Evolutionary conservation across 2,888 invertebrate genomes (phyloP).

Genomic region (Allacma fusca): DNA sequence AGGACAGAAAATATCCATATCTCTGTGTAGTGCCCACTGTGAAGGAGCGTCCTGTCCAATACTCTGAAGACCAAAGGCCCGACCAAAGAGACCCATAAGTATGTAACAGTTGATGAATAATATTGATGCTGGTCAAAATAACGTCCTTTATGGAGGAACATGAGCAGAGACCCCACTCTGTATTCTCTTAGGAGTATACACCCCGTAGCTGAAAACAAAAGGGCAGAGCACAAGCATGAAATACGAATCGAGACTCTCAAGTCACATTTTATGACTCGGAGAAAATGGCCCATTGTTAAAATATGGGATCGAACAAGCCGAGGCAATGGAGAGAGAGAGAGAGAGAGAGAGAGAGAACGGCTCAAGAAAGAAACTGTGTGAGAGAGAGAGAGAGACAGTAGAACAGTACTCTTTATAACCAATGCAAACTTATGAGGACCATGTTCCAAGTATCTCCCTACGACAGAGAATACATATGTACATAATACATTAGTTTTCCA

Average conservation of each 20-base stretch:
- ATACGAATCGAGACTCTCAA: constrained; percentile 51
- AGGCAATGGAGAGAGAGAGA: neutral
- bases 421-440: too few species aligned
- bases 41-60: too few species aligned
- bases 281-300: constrained; percentile 56
- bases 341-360: neutral
- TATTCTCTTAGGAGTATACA: constrained; percentile 28
- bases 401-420: too few species aligned
- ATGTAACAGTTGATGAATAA: neutral
- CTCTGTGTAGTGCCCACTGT: too few species aligned
- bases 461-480: too few species aligned
- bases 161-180: neutral
- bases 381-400: too few species aligned
- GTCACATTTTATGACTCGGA: constrained; percentile 59
- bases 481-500: too few species aligned
- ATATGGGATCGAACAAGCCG: constrained; percentile 17
- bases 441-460: constrained; percentile 5
- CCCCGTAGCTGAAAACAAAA: constrained; percentile 52
- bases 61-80: too few species aligned
- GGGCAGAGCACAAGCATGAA: constrained; percentile 54
- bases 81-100: neutral
- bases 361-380: too few species aligned
- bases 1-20: too few species aligned
- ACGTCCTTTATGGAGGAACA: neutral
- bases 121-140: neutral